These are phyloP conservation scores for Dynastes hyllus DNA, from an alignment of 2,888 invertebrate species.

Conservation along the genomic window DNA sequence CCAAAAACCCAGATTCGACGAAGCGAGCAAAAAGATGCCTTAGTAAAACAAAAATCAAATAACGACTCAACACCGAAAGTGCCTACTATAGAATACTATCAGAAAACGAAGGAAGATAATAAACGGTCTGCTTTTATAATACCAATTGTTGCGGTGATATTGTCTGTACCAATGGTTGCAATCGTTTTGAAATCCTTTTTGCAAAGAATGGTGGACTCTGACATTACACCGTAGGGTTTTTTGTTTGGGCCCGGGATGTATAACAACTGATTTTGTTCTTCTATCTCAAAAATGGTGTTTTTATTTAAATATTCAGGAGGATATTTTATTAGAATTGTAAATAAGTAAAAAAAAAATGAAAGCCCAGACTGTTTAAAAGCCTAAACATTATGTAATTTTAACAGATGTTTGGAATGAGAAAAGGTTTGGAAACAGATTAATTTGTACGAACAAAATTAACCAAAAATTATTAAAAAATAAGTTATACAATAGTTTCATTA, in stretches of 20 bases:
- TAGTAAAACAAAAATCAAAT: constrained; percentile 53
- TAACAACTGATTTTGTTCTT: constrained; percentile 75
- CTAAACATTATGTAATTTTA: neutral
- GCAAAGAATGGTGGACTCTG: constrained; percentile 90
- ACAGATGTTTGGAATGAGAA: neutral
- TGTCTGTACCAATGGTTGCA: constrained; percentile 84
- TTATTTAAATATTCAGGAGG: constrained; percentile 26
- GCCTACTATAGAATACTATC: constrained; percentile 57
- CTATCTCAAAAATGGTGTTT: neutral
- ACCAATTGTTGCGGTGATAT: constrained; percentile 82
- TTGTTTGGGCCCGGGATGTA: constrained; percentile 93
- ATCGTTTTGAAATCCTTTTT: constrained; percentile 79
- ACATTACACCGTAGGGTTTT: constrained; percentile 90
- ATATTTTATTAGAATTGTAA: constrained; percentile 29
- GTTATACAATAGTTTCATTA: neutral
- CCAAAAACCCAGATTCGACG: too few relatives aligned
- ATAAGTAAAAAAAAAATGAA: constrained; percentile 8
- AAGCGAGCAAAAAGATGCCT: too few relatives aligned
- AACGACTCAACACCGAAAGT: constrained; percentile 55
- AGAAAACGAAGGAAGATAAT: constrained; percentile 57
- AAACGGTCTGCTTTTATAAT: constrained; percentile 78
- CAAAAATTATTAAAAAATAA: neutral
- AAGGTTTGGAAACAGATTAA: neutral
- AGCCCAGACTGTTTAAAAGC: constrained; percentile 24
- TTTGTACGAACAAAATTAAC: neutral